Evolutionary conservation across 2,113 vertebrate species (phyloP).

Genomic region (Hippocampus guttulatus): DNA sequence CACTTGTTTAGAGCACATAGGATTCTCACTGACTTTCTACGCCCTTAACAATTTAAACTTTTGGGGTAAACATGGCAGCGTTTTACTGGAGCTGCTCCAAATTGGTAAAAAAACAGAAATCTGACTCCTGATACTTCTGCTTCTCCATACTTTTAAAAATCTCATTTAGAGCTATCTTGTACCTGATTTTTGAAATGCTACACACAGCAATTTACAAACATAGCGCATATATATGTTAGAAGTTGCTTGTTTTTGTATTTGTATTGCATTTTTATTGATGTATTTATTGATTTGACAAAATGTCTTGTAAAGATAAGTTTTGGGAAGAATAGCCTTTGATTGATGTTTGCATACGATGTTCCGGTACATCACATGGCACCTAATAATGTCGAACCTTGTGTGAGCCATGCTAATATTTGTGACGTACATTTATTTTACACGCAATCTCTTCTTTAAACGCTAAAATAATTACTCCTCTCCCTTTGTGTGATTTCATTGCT

Average conservation of each 20-base stretch:
- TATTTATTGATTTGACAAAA: not conserved
- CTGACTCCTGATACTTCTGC: constrained; percentile 20
- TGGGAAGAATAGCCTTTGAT: too few relatives aligned
- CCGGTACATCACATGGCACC: too few relatives aligned
- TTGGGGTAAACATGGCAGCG: constrained; percentile 27
- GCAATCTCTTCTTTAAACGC: not conserved
- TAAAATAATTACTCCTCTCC: constrained; percentile 1
- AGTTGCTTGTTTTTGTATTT: not conserved
- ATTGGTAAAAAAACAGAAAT: constrained; percentile 34
- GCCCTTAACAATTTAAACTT: constrained; percentile 26
- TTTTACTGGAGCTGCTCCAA: constrained; percentile 36
- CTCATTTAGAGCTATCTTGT: not conserved
- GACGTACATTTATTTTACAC: too few relatives aligned
- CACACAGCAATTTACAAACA: not conserved
- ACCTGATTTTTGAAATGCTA: not conserved
- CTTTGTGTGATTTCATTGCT: constrained; percentile 44
- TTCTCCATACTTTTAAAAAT: not conserved
- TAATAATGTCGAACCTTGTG: not conserved
- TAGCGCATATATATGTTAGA: not conserved
- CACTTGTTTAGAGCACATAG: constrained; percentile 21
- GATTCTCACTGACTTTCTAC: constrained; percentile 22
- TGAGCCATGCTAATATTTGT: not conserved
- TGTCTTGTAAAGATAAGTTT: not conserved
- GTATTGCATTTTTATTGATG: too few relatives aligned
- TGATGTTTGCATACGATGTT: too few relatives aligned